phyloP scores from a whole-genome alignment of 1,140 invertebrate species.

The Onthophagus taurus region DNA sequence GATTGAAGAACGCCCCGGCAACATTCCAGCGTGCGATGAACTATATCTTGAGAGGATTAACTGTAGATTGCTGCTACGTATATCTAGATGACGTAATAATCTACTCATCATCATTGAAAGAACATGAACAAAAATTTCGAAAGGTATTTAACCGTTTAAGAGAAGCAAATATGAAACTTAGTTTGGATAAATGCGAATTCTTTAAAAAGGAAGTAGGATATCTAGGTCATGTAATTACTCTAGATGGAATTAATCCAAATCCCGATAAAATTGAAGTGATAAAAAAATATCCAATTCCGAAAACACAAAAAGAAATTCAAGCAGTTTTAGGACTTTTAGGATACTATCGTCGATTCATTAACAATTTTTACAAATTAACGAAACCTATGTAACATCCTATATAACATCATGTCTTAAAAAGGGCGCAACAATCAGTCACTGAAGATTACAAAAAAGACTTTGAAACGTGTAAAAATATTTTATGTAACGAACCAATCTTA shows the following conservation, averaged over 20 bases:
- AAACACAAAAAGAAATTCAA: slow-evolving; percentile 21
- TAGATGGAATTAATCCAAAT: slow-evolving; percentile 18
- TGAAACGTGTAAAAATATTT: slow-evolving; percentile 8
- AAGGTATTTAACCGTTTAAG: slow-evolving; percentile 25
- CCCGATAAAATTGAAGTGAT: slow-evolving; percentile 23
- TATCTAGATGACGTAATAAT: slow-evolving; percentile 32
- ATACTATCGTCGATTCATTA: slow-evolving; percentile 14
- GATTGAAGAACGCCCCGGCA: slow-evolving; percentile 19
- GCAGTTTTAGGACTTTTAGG: slow-evolving; percentile 14
- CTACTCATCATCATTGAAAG: slow-evolving; percentile 24
- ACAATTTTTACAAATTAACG: slow-evolving; percentile 10
- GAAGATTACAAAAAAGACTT: slow-evolving; percentile 7
- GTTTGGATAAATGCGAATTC: slow-evolving; percentile 25
- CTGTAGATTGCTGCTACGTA: slow-evolving; percentile 16
- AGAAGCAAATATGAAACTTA: slow-evolving; percentile 21
- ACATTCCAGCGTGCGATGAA: slow-evolving; percentile 30
- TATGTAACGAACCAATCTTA: slow-evolving; percentile 8
- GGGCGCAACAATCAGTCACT: background rate
- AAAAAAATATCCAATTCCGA: slow-evolving; percentile 29
- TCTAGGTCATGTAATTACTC: slow-evolving; percentile 20
- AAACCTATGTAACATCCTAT: slow-evolving; percentile 12
- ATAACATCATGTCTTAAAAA: slow-evolving; percentile 13
- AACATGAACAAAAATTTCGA: slow-evolving; percentile 28
- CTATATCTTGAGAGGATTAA: slow-evolving; percentile 22
- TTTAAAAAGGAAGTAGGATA: slow-evolving; percentile 16